phyloP scores from a whole-genome alignment of 2,113 vertebrate species.

The Oncorhynchus keta region DNA sequence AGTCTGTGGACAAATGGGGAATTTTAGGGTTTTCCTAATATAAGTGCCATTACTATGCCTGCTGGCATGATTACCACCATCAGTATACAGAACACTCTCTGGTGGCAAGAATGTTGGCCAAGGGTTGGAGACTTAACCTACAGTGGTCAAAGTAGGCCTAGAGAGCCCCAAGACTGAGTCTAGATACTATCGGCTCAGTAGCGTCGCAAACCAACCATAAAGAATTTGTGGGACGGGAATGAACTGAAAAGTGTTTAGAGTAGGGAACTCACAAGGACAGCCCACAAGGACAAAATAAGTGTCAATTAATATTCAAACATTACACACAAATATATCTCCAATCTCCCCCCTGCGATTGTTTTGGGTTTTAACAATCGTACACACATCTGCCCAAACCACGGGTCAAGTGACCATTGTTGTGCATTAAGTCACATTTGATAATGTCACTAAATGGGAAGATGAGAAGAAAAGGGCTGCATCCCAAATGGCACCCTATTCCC shows the following conservation, averaged over 20 bases:
- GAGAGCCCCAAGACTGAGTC: conserved; percentile 17
- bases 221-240: conserved; percentile 30
- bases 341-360: conserved; percentile 14
- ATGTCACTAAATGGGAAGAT: neutral
- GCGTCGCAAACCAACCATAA: neutral
- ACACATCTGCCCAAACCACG: conserved; percentile 39
- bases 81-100: conserved; percentile 35
- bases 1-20: neutral
- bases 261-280: conserved; percentile 17
- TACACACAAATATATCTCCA: conserved; percentile 20
- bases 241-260: neutral
- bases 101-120: conserved; percentile 11
- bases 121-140: neutral
- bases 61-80: conserved; percentile 33
- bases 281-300: conserved; percentile 5
- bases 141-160: conserved; percentile 2
- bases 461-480: too few relatives aligned
- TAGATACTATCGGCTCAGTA: neutral
- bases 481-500: too few relatives aligned
- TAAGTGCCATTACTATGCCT: conserved; percentile 66
- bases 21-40: conserved; percentile 18
- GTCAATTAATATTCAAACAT: conserved; percentile 36
- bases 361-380: conserved; percentile 30
- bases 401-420: conserved; percentile 57
- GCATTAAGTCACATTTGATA: conserved; percentile 30